phyloP scores from a whole-genome alignment of 2,113 vertebrate genomes.

The Scartelaos histophorus region DNA sequence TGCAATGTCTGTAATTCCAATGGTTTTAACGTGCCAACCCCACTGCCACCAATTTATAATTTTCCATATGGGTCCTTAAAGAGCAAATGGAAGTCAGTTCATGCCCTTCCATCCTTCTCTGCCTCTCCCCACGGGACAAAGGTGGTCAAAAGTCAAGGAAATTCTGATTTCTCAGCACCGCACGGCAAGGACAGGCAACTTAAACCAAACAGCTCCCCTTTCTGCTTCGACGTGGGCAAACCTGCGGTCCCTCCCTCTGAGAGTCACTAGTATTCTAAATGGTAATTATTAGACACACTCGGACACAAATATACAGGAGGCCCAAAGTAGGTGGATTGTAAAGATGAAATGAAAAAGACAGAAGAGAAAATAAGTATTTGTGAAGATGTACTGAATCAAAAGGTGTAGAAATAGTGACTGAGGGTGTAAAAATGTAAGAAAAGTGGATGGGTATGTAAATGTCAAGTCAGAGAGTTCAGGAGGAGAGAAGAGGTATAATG shows the following conservation, averaged over 20 bases:
- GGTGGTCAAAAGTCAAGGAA: conserved; percentile 82
- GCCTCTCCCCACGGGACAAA: conserved; percentile 68
- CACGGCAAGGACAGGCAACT: conserved; percentile 70
- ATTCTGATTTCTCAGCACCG: conserved; percentile 74
- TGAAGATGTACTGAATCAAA: conserved; percentile 33
- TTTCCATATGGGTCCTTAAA: conserved; percentile 79
- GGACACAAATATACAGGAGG: conserved; percentile 16
- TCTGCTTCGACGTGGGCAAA: conserved; percentile 70
- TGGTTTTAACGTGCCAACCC: conserved; percentile 56
- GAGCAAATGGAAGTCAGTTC: conserved; percentile 68
- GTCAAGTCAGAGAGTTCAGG: conserved; percentile 76
- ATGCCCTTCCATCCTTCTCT: conserved; percentile 65
- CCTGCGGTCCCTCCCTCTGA: conserved; percentile 67
- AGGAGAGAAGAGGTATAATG: conserved; percentile 72
- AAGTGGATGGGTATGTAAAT: conserved; percentile 74
- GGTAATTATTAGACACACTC: conserved; percentile 75
- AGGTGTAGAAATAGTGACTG: not conserved
- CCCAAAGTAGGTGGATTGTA: conserved; percentile 47
- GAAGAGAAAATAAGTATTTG: conserved; percentile 47
- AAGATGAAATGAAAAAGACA: conserved; percentile 70
- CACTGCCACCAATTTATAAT: conserved; percentile 78
- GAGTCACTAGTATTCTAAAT: conserved; percentile 81
- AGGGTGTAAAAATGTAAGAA: conserved; percentile 14
- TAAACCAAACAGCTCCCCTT: conserved; percentile 72
- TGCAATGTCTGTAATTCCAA: conserved; percentile 74